Evolutionary conservation across 2,888 invertebrate species (phyloP).

Genomic region (Cartodere bifasciata): DNA sequence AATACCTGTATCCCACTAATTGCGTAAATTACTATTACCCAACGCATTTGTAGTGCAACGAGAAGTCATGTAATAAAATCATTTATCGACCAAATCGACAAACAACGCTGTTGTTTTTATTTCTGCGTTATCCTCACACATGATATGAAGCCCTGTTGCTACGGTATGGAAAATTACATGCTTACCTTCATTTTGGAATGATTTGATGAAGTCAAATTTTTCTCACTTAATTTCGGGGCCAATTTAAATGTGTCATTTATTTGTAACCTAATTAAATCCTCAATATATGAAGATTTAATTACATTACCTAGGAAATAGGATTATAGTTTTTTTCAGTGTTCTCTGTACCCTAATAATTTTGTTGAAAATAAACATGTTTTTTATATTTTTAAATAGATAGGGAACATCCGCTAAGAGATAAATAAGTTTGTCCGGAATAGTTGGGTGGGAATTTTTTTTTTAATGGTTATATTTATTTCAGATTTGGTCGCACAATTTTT

Average conservation of each 20-base stretch:
- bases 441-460: constrained; percentile 14
- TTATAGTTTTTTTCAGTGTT: constrained; percentile 12
- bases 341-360: constrained; percentile 13
- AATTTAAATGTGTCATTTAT: constrained; percentile 12
- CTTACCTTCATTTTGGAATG: constrained; percentile 17
- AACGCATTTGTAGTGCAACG: constrained; percentile 14
- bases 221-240: constrained; percentile 15
- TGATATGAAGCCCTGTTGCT: constrained; percentile 10
- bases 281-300: constrained; percentile 13
- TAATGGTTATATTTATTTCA: constrained; percentile 8
- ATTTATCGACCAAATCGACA: constrained; percentile 15
- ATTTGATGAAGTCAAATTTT: constrained; percentile 14
- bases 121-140: constrained; percentile 12
- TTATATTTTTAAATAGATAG: constrained; percentile 18
- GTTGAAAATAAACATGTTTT: constrained; percentile 14
- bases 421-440: constrained; percentile 12
- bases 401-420: constrained; percentile 15
- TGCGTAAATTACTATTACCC: constrained; percentile 13
- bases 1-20: constrained; percentile 11
- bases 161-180: constrained; percentile 14
- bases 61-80: constrained; percentile 18
- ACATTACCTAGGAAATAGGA: constrained; percentile 14
- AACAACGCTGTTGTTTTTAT: constrained; percentile 19
- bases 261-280: constrained; percentile 11
- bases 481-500: too few species aligned